Evolutionary conservation across 2,113 vertebrate species (phyloP).

Genomic region (Grammomys surdaster): DNA sequence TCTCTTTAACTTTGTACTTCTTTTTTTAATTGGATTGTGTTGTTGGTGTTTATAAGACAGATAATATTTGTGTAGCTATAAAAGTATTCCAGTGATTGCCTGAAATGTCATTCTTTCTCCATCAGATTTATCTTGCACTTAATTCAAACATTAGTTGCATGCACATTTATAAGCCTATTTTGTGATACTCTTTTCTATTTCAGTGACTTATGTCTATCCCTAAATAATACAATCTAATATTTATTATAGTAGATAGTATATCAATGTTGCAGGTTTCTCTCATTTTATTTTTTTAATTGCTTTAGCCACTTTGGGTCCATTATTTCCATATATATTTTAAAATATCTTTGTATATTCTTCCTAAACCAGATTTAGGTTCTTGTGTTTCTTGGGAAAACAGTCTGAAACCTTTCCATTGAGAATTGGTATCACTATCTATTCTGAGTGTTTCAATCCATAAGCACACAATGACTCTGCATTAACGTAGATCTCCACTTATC

Average conservation of each 20-base stretch:
- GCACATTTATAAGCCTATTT: not conserved
- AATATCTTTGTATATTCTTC: too few species aligned
- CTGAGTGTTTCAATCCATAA: not conserved
- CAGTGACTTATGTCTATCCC: not conserved
- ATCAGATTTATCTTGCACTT: not conserved
- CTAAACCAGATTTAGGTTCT: not conserved
- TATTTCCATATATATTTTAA: not conserved
- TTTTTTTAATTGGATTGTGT: too few species aligned
- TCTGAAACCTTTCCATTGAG: not conserved
- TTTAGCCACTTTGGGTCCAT: not conserved
- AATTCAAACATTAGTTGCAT: not conserved
- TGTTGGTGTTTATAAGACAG: not conserved
- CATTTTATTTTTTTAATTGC: not conserved
- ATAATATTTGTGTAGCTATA: not conserved
- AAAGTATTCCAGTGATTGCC: not conserved
- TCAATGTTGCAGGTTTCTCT: too few species aligned
- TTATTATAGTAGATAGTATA: not conserved
- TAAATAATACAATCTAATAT: not conserved
- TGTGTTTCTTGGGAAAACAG: not conserved
- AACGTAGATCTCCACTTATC: not conserved
- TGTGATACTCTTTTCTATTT: not conserved
- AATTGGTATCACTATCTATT: not conserved
- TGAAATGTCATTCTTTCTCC: not conserved
- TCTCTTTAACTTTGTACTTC: too few species aligned
- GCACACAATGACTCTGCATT: not conserved